Evolutionary conservation across 2,113 vertebrate species (phyloP).

Genomic region (Trochalopteron elliotii): DNA sequence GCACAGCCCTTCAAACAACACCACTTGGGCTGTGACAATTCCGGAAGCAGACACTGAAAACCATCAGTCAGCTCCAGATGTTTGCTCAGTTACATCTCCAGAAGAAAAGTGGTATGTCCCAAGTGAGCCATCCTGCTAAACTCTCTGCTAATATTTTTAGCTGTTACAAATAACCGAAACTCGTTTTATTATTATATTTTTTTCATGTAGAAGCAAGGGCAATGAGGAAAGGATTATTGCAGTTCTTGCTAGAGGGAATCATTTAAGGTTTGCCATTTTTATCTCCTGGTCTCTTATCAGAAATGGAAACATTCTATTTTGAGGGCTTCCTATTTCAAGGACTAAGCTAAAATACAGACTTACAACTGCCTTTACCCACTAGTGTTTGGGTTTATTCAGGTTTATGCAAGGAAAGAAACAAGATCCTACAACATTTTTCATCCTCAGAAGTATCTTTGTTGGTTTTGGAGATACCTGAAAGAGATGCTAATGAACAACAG

Average conservation of each 20-base stretch:
- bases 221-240: neutral
- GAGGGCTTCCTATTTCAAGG: neutral
- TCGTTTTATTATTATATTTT: neutral
- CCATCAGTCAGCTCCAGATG: neutral
- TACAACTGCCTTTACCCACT: neutral
- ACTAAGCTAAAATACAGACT: neutral
- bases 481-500: neutral
- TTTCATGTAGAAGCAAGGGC: neutral
- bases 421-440: neutral
- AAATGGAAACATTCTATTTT: neutral
- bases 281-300: neutral
- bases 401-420: neutral
- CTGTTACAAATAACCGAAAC: neutral
- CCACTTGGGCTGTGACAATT: neutral
- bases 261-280: neutral
- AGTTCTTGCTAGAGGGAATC: neutral
- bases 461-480: neutral
- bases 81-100: neutral
- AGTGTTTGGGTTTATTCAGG: neutral
- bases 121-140: neutral
- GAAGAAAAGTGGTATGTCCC: neutral
- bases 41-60: neutral
- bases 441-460: conserved; percentile 34
- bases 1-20: neutral
- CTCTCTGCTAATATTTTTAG: neutral